Conservation (phyloP, 2,888 invertebrate species). For the Seira sanloemensis region DNA sequence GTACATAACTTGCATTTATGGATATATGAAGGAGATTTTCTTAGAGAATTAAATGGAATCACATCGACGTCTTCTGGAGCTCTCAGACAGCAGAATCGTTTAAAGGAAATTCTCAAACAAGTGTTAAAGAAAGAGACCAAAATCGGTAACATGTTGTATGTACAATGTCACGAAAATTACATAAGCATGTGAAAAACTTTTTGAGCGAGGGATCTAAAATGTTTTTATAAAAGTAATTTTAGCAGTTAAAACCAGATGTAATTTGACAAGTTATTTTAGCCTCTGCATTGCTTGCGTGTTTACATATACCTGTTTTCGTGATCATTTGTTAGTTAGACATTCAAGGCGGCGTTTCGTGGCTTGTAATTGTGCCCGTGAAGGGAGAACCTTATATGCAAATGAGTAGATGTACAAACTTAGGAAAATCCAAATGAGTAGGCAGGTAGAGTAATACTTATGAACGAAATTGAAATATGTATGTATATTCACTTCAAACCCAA, state of each 20-base stretch:
- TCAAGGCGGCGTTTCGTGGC: background rate
- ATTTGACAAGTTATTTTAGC: conserved; percentile 20
- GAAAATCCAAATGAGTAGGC: background rate
- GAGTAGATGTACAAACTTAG: background rate
- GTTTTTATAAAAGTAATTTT: no score
- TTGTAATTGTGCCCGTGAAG: background rate
- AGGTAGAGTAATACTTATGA: background rate
- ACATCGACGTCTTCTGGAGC: background rate
- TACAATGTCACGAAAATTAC: no score
- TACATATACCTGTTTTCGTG: no score
- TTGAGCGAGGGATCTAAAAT: no score
- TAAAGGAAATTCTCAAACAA: no score
- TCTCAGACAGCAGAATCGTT: no score
- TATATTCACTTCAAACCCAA: background rate
- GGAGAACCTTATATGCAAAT: background rate
- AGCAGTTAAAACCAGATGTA: background rate
- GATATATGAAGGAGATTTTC: background rate
- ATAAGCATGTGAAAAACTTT: no score
- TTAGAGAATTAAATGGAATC: background rate
- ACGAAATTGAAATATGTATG: background rate
- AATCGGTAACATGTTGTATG: no score
- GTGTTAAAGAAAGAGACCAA: no score
- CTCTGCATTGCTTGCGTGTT: no score
- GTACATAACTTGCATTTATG: no score
- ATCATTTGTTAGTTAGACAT: no score